These are phyloP conservation scores for Agriopis leucophaearia DNA, from an alignment of 2,888 invertebrate species.

Conservation along the genomic window DNA sequence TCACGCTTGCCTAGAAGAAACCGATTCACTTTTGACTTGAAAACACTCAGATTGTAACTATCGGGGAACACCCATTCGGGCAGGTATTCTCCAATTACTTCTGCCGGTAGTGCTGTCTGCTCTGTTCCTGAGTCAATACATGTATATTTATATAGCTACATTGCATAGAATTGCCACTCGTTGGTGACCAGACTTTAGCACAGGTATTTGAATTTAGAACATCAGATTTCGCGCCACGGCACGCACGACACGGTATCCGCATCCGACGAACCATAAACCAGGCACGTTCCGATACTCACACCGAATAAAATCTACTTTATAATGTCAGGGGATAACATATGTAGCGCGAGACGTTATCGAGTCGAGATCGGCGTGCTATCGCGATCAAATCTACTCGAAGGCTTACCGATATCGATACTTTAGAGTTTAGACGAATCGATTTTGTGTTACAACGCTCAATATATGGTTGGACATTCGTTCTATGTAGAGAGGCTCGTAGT, in stretches of 20 bases:
- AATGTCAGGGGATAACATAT: constrained; percentile 72
- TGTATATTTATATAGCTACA: too few relatives aligned
- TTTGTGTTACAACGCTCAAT: constrained; percentile 57
- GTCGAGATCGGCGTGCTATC: constrained; percentile 67
- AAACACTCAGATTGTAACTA: too few relatives aligned
- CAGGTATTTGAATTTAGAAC: constrained; percentile 41
- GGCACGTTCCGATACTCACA: constrained; percentile 47
- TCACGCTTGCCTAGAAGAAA: too few relatives aligned
- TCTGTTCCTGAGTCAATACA: too few relatives aligned
- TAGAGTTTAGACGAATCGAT: constrained; percentile 58
- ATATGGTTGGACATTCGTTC: constrained; percentile 57
- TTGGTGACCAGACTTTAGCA: not conserved
- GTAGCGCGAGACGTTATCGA: constrained; percentile 73
- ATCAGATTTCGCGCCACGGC: constrained; percentile 47
- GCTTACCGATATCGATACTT: constrained; percentile 61
- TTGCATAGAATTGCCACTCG: not conserved
- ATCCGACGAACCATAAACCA: constrained; percentile 58
- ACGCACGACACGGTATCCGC: constrained; percentile 43
- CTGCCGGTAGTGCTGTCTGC: too few relatives aligned
- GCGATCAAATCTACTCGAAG: constrained; percentile 67
- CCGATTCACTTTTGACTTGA: too few relatives aligned
- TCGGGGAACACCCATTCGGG: too few relatives aligned
- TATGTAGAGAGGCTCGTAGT: not conserved
- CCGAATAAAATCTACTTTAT: constrained; percentile 69
- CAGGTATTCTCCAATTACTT: too few relatives aligned